These are phyloP conservation scores for Cinclus cinclus DNA, from an alignment of 2,113 vertebrate species.

Conservation along the genomic window DNA sequence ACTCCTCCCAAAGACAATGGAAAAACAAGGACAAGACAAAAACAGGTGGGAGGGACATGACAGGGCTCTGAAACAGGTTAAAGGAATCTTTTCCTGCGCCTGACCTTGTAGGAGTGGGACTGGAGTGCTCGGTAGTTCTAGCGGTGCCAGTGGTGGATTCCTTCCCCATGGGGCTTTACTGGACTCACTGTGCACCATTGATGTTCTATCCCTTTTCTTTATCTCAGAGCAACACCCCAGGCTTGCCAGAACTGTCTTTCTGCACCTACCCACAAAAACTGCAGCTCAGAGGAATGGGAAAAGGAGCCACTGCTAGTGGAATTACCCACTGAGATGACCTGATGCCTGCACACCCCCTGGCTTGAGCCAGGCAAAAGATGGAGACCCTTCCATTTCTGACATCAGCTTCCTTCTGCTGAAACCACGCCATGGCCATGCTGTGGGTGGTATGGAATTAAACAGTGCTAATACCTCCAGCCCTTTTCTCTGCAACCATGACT, in stretches of 20 bases:
- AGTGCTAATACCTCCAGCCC: not conserved
- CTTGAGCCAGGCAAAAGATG: not conserved
- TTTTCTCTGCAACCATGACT: not conserved
- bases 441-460: not conserved
- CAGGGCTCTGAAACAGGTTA: not conserved
- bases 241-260: not conserved
- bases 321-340: rapidly evolving
- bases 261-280: not conserved
- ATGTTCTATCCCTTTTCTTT: not conserved
- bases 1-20: not conserved
- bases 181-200: rapidly evolving
- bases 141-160: too few species aligned
- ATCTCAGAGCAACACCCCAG: rapidly evolving
- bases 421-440: rapidly evolving
- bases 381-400: not conserved
- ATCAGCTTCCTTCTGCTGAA: not conserved
- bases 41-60: not conserved
- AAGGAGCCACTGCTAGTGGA: rapidly evolving
- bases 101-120: not conserved
- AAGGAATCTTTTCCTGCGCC: too few species aligned
- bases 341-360: not conserved
- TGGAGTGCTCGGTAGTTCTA: rapidly evolving
- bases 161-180: not conserved
- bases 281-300: not conserved
- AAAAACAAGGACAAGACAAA: not conserved